Conservation (phyloP, 35 echinoderm and acorn worm species). For the Lytechinus pictus region DNA sequence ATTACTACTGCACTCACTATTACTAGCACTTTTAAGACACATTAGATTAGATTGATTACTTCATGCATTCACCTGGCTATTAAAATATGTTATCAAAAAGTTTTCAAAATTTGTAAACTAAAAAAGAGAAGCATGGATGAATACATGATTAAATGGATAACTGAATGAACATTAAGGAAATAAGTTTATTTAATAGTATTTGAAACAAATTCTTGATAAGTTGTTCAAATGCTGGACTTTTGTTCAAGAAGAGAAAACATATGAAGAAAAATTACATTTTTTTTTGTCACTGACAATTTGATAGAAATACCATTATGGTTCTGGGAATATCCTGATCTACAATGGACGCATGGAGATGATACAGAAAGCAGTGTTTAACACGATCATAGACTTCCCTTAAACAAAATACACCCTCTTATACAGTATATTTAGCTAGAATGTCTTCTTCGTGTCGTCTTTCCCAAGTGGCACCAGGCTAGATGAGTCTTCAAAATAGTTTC, state of each 20-base stretch:
- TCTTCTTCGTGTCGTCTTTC: neutral
- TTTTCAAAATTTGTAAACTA: neutral
- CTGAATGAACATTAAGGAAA: too few relatives aligned
- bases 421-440: neutral
- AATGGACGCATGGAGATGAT: too few relatives aligned
- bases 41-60: neutral
- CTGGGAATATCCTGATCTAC: too few relatives aligned
- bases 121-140: neutral
- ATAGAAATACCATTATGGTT: too few relatives aligned
- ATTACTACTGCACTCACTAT: neutral
- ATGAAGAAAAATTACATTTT: too few relatives aligned
- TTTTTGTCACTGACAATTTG: too few relatives aligned
- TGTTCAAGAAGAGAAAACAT: too few relatives aligned
- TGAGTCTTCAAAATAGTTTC: neutral
- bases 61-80: neutral
- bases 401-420: neutral
- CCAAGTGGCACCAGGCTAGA: neutral
- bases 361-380: neutral
- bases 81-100: neutral
- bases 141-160: neutral
- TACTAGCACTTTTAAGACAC: neutral
- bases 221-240: too few relatives aligned
- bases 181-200: too few relatives aligned
- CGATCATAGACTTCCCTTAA: neutral
- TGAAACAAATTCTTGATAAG: too few relatives aligned